Conservation (phyloP, 2,113 vertebrate species). For the Enhydra lutris region DNA sequence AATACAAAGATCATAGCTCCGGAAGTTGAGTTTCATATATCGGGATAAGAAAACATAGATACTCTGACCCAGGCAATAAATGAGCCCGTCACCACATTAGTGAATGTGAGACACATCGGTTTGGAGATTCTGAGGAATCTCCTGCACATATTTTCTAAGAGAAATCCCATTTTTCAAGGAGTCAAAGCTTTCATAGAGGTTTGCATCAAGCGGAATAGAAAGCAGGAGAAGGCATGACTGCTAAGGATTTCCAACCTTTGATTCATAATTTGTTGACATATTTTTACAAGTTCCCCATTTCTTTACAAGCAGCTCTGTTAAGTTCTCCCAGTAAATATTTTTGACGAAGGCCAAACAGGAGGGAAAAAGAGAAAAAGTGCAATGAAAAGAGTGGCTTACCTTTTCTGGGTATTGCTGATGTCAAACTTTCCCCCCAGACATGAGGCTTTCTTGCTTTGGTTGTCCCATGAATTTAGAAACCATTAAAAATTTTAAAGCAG, state of each 20-base stretch:
- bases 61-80: neutral
- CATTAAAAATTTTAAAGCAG: slow-evolving; percentile 50
- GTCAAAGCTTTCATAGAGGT: slow-evolving; percentile 28
- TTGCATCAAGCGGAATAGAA: slow-evolving; percentile 31
- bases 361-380: neutral
- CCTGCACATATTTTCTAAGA: neutral
- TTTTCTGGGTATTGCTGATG: slow-evolving; percentile 50
- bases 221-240: neutral
- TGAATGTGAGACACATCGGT: neutral
- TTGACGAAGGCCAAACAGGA: slow-evolving; percentile 41
- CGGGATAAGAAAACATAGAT: neutral
- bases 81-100: neutral
- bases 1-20: slow-evolving; percentile 30
- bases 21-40: neutral
- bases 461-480: slow-evolving; percentile 45
- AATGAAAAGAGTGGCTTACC: slow-evolving; percentile 78
- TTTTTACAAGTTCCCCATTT: slow-evolving; percentile 11
- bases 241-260: neutral
- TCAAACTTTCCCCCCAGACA: slow-evolving; percentile 54
- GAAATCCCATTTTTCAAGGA: neutral
- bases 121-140: neutral
- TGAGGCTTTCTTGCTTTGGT: slow-evolving; percentile 1
- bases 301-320: slow-evolving; percentile 19
- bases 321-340: neutral
- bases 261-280: slow-evolving; percentile 48